phyloP scores from a whole-genome alignment of 2,888 invertebrate species.

The Melieria omissa region DNA sequence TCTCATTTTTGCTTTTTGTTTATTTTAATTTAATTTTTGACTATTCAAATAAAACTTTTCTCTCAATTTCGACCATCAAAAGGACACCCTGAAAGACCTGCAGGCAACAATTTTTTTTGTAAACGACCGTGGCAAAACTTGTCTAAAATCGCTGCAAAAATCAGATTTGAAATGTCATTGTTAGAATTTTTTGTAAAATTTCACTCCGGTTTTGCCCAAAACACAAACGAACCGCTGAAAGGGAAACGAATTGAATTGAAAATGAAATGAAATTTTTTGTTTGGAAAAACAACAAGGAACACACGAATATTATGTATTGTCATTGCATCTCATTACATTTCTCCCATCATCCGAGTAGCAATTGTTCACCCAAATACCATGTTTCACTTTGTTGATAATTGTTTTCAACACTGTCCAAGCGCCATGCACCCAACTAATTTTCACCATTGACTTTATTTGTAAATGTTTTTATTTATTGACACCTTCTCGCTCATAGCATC shows the following conservation, averaged over 20 bases:
- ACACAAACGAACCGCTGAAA: too few species aligned
- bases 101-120: slow-evolving; percentile 3
- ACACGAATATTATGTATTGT: slow-evolving; percentile 25
- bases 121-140: too few species aligned
- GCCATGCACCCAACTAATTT: too few species aligned
- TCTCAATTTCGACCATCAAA: neutral
- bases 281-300: slow-evolving; percentile 23
- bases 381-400: too few species aligned
- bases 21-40: slow-evolving; percentile 25
- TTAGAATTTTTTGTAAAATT: slow-evolving; percentile 38
- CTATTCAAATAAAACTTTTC: neutral
- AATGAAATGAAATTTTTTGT: slow-evolving; percentile 12
- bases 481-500: too few species aligned
- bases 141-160: slow-evolving; percentile 1
- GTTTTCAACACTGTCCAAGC: too few species aligned
- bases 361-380: too few species aligned
- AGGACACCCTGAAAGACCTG: too few species aligned
- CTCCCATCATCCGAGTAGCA: neutral
- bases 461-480: too few species aligned
- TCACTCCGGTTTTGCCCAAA: slow-evolving; percentile 42
- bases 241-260: too few species aligned
- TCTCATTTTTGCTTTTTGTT: slow-evolving; percentile 37
- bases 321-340: slow-evolving; percentile 16
- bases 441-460: too few species aligned
- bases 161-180: slow-evolving; percentile 17